Evolutionary conservation across 2,113 vertebrate genomes (phyloP).

Genomic region (Bufo gargarizans): DNA sequence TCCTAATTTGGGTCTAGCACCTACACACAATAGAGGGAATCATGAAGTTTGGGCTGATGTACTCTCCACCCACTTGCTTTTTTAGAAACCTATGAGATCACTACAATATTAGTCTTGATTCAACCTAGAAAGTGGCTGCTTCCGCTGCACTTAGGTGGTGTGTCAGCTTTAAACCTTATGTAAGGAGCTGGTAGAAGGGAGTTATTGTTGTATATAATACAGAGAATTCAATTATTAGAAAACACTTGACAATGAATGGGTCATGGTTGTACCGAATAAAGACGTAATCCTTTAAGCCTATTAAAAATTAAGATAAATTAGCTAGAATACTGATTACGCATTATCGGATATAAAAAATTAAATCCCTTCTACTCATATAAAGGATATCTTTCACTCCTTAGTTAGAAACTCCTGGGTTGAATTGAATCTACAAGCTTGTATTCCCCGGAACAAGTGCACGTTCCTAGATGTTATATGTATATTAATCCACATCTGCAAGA

Average conservation of each 20-base stretch:
- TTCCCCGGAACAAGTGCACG: constrained; percentile 8
- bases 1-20: not conserved
- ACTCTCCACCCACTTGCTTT: not conserved
- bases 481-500: constrained; percentile 25
- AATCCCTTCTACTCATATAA: constrained; percentile 31
- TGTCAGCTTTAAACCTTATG: constrained; percentile 16
- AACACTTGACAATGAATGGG: constrained; percentile 37
- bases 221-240: constrained; percentile 38
- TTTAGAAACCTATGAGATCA: not conserved
- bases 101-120: not conserved
- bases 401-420: not conserved
- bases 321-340: constrained; percentile 40
- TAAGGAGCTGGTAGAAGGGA: constrained; percentile 14
- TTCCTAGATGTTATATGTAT: constrained; percentile 23
- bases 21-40: not conserved
- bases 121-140: not conserved
- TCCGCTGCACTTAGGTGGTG: not conserved
- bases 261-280: constrained; percentile 19
- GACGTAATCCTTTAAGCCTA: constrained; percentile 47
- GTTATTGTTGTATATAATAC: constrained; percentile 34
- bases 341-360: constrained; percentile 47
- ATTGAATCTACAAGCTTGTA: constrained; percentile 3
- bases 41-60: not conserved
- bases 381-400: constrained; percentile 10
- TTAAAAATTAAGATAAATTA: constrained; percentile 48